Percentiles rank a stretch among this genome's conserved stretches.
phyloP scores from a whole-genome alignment of 2,888 invertebrate genomes.

The Meliscaeva auricollis region DNA sequence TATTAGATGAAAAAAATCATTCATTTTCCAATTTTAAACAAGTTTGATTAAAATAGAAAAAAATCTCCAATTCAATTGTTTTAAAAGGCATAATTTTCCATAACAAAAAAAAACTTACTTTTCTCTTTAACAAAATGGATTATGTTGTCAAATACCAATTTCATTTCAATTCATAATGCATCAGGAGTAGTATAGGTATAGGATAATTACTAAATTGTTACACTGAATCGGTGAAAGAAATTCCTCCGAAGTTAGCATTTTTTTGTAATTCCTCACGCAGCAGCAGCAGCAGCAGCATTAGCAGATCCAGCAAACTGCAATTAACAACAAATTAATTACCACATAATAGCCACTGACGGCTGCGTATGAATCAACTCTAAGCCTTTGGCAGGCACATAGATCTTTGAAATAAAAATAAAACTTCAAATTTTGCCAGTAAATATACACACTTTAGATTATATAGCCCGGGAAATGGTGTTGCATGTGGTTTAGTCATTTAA shows the following conservation, averaged over 20 bases:
- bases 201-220: background rate
- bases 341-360: constrained; percentile 43
- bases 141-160: constrained; percentile 10
- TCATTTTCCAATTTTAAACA: no score
- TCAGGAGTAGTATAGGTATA: background rate
- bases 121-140: constrained; percentile 6
- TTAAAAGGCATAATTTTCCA: background rate
- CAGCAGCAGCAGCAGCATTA: background rate
- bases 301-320: background rate
- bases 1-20: no score
- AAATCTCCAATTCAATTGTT: background rate
- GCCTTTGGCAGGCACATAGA: constrained; percentile 46
- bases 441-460: background rate
- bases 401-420: constrained; percentile 35
- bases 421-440: background rate
- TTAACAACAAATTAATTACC: constrained; percentile 55
- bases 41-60: background rate
- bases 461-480: background rate
- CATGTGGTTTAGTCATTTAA: background rate
- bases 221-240: constrained; percentile 14
- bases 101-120: background rate
- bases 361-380: constrained; percentile 50
- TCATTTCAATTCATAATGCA: background rate
- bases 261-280: background rate
- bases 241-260: constrained; percentile 7